Base-by-base conservation (phyloP, 2,113 vertebrate genomes). In the Eulemur rufifrons region DNA sequence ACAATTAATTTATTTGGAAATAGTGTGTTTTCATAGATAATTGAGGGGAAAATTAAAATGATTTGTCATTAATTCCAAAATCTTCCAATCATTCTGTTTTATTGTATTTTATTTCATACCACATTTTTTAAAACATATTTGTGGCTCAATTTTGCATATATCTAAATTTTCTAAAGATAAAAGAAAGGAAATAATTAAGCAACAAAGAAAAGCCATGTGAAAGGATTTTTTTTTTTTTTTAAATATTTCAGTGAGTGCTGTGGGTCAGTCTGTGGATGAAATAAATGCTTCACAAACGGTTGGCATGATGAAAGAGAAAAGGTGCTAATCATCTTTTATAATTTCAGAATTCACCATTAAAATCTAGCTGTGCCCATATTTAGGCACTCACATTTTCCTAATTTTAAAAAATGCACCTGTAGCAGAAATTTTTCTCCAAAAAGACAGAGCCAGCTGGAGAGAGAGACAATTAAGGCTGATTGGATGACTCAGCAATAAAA, bases 331-430 rank as follows among this genome's bases (percentile, higher is more conserved):
- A 96, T 93, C 63, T 64, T 91, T 85, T 80, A 81, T 81, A 77
- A 93, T 81, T 92, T 93, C 80, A 91, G 66, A 95, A 94, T 89
- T 81, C 66, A 84, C 69, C 83, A 95, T 39, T 85, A 92, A 63
- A 85, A 71, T 92, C 64, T 86, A 81, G 64, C 59, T 25, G 18
- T 23, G 47, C 52, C 77, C 87, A 83, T 83, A 95, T 90, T 69
- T 97, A 92, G 95, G 54, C 61, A 88, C 77, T 94, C 42, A n/a
- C 66, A 83, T 88, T 94, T 97, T 92, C 81, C 97, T 98, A 96
- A 98, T 97, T 98, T 97, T 98, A 96, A 97, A 96, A 98, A 97
- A 89, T 97, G 98, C 98, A 98, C 97, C 97, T 98, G 93, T 97
- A 92, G 96, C 94, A 97, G 81, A 96, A 92, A 87, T 86, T 85